Evolutionary conservation across 2,113 vertebrate genomes (phyloP), one percentile per base, ranked within the genome.

Genomic region (Orientallactaga bullata): DNA sequence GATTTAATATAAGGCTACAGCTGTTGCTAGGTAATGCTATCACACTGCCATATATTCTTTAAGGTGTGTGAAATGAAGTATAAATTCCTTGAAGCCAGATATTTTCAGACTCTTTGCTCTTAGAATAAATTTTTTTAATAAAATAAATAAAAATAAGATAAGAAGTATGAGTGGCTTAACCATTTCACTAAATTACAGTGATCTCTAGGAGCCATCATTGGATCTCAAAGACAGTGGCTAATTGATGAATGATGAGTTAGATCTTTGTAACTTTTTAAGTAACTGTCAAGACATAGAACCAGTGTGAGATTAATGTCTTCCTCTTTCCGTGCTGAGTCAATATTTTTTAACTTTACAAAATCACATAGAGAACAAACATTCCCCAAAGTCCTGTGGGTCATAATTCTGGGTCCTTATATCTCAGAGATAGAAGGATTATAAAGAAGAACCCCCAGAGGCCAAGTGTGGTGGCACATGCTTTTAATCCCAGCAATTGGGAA

Each of bases 51-150:
- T 78, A 94, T 66, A 37, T 93, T 60, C 76, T 55, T 12, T 91
- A 85, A 89, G 32, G 15, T 94, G 76, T 96, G 68, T 91, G 63
- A 84, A 90, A 69, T 35, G 72, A 17, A 78, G 37, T 88, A 37
- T 69, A 93, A 92, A 90, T 42, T 3, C 32, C 35, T 76, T 11
- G 30, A 47, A 87, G n/a, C 18, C 55, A 35, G 60, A 91, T 35
- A 81, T 90, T 88, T 93, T 65, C 47, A 90, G 69, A 80, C 47
- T 85, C 37, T 90, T 77, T 21, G 17, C 18, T 93, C 58, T 88
- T 60, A 42, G 5, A 73, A n/a, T 81, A 92, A 87, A 77, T 81
- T 35, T 73, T 47, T 47, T 47, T 6, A 47, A 47, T 47, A 47
- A 47, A 47, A 47, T 47, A 47, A 47, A 47, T 47, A 47, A 47